Base-by-base conservation (phyloP, 2,888 invertebrate genomes). In the Candidula unifasciata region DNA sequence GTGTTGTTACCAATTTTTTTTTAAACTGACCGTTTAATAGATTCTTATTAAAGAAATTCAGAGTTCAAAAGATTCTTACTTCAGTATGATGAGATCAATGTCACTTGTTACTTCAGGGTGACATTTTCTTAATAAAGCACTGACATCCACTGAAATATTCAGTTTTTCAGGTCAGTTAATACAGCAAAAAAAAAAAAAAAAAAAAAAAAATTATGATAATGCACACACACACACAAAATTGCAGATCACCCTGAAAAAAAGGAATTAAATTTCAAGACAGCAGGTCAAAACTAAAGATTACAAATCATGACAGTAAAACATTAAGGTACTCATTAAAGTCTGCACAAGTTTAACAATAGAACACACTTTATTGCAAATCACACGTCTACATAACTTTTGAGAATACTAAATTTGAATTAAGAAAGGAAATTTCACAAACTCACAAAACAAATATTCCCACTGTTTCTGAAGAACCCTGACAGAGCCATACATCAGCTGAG, bases 401-500 rank as follows among this genome's bases (percentile, higher is more conserved):
- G 8, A 21, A 60, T 21, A 5, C 21, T n/a, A 60, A 60, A 60
- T 60, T 60, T 60, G 21, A 60, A 13, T 24, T 24, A 3, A 60
- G n/a, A 60, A 60, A 60, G 5, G 21, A 60, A 13, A 60, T 44
- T 44, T 44, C 44, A 44, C 44, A 44, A 64, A 57, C 89, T 87
- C 82, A 91, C 91, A 77, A 8, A 89, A 84, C 27, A 91, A 86
- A 74, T 86, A 89, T 0, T 89, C 86, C 35, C 87, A 86, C 57
- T 91, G 91, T 78, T 88, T 90, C 52, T 84, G 80, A 80, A 87
- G 90, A n/a, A 90, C 86, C 21, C 84, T 81, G 13, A 88, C 85
- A 2, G 87, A 86, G 21, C 91, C 91, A 85, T 87, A 91, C 91
- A 91, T 91, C 54, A 91, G 89, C 81, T 90, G 90, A 6, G 90